Evolutionary conservation across 2,113 vertebrate genomes (phyloP), one percentile per base, ranked within the genome.

Genomic region (Lethenteron reissneri): DNA sequence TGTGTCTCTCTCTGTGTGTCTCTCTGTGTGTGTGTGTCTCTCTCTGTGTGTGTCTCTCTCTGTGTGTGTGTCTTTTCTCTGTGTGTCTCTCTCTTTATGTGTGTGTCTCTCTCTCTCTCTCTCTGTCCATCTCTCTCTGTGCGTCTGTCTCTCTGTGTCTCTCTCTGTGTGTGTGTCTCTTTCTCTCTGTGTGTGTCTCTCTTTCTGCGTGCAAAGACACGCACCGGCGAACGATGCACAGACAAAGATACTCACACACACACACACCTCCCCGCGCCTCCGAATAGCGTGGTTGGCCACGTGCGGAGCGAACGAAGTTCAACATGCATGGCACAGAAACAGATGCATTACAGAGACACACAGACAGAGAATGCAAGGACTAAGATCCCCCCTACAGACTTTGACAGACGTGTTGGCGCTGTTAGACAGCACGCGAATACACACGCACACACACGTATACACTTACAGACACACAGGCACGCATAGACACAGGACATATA

Each of bases 371-470:
- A 64, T 64, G 14, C 60, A 14, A 64, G 60, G 17, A 14, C 60
- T 4, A 14, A 15, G 1, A 19, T 14, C 60, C 17, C 17, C 14
- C 14, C 17, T 19, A 64, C 6, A 15, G 17, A 64, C 60, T 15
- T 14, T 64, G 4, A 64, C 14, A 64, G 17, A 7, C 14, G 60
- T 19, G 14, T 5, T 64, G 14, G 60, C 14, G 17, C 60, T 64
- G 14, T 64, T 19, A 64, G 60, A 15, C 14, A 6, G 17, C 60
- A 64, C 17, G 17, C 17, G 17, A 1, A 64, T 4, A 8, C 17
- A 64, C 60, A 64, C 60, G 17, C 17, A 64, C 60, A 64, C 60
- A 64, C 60, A 64, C 17, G 17, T 64, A 64, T 64, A 64, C 17
- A 64, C 17, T 6, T 64, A 64, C 17, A 64, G 14, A 64, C 17